A percentile compares a stretch with the other conserved stretches of the same genome.
phyloP scores from a whole-genome alignment of 2,888 invertebrate species.

The Dryocosmus kuriphilus region DNA sequence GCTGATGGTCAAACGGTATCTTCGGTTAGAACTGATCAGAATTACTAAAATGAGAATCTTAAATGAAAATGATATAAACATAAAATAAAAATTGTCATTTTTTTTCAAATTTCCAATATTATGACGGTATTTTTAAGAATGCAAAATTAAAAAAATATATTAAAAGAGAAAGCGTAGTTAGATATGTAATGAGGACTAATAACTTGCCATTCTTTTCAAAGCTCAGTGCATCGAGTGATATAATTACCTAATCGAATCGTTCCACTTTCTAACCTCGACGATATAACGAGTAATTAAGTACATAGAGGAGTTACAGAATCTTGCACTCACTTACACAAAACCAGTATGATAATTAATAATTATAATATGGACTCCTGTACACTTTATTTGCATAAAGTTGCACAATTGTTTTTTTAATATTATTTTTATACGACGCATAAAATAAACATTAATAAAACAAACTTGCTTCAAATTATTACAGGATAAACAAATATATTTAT shows the following conservation, averaged over 20 bases:
- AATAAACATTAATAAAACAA: not conserved
- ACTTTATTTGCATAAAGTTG: not conserved
- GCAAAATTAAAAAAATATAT: not conserved
- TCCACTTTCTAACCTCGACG: constrained; percentile 65
- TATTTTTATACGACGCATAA: not conserved
- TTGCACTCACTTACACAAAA: not conserved
- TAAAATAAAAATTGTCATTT: no score
- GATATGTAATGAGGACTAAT: constrained; percentile 38
- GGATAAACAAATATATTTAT: not conserved
- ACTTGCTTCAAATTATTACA: not conserved
- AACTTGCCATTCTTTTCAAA: constrained; percentile 37
- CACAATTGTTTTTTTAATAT: not conserved
- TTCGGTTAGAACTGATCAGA: no score
- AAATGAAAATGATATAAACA: no score
- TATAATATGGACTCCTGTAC: not conserved
- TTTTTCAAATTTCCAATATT: no score
- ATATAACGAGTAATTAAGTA: constrained; percentile 56
- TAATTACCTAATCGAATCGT: constrained; percentile 67
- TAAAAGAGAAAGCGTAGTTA: constrained; percentile 55
- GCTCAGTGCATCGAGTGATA: constrained; percentile 41
- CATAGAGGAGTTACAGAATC: constrained; percentile 21
- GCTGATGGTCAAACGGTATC: no score
- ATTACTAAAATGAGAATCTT: no score
- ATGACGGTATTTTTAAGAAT: no score
- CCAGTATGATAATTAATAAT: constrained; percentile 12